Percentiles rank a stretch among this genome's conserved stretches.
Evolutionary conservation across 2,113 vertebrate genomes (phyloP).

Genomic region (Bucco capensis): DNA sequence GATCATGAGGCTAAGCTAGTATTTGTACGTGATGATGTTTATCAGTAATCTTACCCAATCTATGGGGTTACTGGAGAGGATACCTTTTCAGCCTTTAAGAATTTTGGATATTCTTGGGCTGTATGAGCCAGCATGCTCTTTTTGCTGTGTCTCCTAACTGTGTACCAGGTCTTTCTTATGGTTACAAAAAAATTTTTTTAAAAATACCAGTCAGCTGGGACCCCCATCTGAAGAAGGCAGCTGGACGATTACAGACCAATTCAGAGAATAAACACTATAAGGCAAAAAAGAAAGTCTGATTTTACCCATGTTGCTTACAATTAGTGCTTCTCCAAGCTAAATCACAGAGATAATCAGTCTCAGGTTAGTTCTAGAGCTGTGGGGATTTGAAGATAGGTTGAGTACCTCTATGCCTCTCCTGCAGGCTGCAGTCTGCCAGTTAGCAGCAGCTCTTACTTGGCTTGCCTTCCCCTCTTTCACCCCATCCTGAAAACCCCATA

Average conservation of each 20-base stretch:
- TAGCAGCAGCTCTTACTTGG: not conserved
- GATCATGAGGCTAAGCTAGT: too few relatives aligned
- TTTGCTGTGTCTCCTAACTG: too few relatives aligned
- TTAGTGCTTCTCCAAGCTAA: not conserved
- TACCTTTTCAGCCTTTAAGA: too few relatives aligned
- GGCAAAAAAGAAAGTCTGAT: not conserved
- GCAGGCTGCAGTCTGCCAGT: not conserved
- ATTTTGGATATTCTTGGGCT: too few relatives aligned
- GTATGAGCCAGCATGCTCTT: too few relatives aligned
- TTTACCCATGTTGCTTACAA: not conserved
- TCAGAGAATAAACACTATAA: not conserved
- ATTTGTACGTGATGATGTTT: too few relatives aligned
- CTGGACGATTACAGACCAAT: not conserved
- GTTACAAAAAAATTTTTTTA: too few relatives aligned
- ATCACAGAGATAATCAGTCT: not conserved
- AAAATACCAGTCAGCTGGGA: too few relatives aligned
- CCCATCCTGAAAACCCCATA: not conserved
- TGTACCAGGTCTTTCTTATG: too few relatives aligned
- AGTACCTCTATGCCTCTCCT: not conserved
- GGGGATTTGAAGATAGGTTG: fast-evolving
- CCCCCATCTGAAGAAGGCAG: too few relatives aligned
- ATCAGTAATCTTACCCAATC: too few relatives aligned
- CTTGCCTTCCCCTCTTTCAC: not conserved
- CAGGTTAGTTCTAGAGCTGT: not conserved
- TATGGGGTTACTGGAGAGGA: too few relatives aligned